Evolutionary conservation across 2,888 invertebrate species (phyloP).

Genomic region (Achlya flavicornis): DNA sequence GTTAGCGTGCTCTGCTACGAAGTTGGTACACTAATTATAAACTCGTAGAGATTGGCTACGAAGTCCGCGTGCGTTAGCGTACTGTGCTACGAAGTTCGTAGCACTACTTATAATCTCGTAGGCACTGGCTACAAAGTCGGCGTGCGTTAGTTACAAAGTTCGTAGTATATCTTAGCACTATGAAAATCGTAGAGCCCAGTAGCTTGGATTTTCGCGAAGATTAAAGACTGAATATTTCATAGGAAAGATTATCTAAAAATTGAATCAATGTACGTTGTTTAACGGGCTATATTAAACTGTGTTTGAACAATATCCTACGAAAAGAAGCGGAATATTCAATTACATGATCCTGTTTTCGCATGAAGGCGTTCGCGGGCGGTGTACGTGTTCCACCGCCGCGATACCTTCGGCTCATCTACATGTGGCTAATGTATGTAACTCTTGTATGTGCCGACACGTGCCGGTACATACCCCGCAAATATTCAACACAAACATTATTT

Average conservation of each 20-base stretch:
- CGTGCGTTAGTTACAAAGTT: background rate
- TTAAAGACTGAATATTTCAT: too few species aligned
- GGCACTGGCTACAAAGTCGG: background rate
- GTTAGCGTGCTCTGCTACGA: too few species aligned
- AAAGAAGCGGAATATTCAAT: slow-evolving; percentile 1
- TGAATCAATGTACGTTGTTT: background rate
- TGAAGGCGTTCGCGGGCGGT: background rate
- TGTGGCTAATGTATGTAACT: background rate
- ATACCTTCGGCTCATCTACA: background rate
- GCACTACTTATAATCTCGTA: too few species aligned
- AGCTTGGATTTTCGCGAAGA: background rate
- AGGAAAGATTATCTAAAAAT: background rate
- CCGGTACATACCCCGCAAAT: background rate
- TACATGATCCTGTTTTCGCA: background rate
- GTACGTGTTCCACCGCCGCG: background rate
- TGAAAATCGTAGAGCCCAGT: background rate
- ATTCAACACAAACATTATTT: background rate
- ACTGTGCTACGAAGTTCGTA: too few species aligned
- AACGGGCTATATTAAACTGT: background rate
- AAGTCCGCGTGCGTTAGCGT: too few species aligned
- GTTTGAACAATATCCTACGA: background rate
- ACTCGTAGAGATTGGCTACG: too few species aligned
- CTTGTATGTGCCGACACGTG: background rate
- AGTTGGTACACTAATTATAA: too few species aligned
- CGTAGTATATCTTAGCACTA: too few species aligned